These are phyloP conservation scores for Coregonus suidteri DNA, from an alignment of 2,797 vertebrate genomes.

Conservation along the genomic window DNA sequence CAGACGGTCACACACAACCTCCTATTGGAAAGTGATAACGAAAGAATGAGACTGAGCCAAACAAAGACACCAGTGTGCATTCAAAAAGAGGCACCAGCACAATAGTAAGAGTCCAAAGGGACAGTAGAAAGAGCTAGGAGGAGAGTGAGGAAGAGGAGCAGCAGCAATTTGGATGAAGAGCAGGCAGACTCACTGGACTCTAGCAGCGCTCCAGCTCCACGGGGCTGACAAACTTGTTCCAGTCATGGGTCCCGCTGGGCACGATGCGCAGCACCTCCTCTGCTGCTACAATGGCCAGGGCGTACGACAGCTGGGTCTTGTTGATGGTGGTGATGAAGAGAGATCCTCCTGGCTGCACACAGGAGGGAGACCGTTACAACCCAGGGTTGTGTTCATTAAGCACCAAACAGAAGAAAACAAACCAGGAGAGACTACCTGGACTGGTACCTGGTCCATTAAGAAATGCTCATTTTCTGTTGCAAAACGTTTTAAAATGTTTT, in stretches of 20 bases:
- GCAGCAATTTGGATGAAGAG: not conserved
- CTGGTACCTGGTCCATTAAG: too few relatives aligned
- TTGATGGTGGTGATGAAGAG: slow-evolving; percentile 95
- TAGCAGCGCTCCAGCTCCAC: slow-evolving; percentile 86
- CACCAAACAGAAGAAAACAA: too few relatives aligned
- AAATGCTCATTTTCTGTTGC: too few relatives aligned
- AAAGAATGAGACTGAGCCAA: not conserved
- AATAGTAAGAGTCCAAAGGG: not conserved
- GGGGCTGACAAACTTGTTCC: slow-evolving; percentile 94
- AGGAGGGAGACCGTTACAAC: not conserved
- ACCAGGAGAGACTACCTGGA: too few relatives aligned
- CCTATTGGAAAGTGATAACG: not conserved
- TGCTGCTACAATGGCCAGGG: slow-evolving; percentile 84
- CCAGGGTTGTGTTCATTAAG: not conserved
- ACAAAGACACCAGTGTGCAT: not conserved
- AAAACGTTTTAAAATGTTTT: too few relatives aligned
- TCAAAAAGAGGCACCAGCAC: not conserved
- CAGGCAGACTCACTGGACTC: slow-evolving; percentile 83
- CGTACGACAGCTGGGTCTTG: slow-evolving; percentile 91
- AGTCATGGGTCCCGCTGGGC: slow-evolving; percentile 90
- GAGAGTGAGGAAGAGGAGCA: slow-evolving; percentile 7
- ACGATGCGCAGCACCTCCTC: slow-evolving; percentile 87
- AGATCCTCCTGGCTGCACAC: slow-evolving; percentile 85
- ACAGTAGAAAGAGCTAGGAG: not conserved
- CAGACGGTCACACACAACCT: not conserved